Evolutionary conservation across 2,888 invertebrate species (phyloP).

Genomic region (Agrotis ipsilon): DNA sequence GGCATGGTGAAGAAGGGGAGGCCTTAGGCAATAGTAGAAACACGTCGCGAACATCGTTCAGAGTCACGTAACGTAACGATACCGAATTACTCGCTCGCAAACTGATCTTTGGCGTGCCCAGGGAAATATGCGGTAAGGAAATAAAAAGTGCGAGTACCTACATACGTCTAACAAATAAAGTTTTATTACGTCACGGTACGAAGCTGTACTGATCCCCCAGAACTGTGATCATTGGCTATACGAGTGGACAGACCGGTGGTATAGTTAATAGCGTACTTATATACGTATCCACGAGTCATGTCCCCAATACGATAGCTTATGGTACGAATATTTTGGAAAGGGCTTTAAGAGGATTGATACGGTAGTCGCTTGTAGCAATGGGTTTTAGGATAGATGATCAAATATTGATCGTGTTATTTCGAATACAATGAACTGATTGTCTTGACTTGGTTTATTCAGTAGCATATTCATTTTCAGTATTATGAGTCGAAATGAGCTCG

Average conservation of each 20-base stretch:
- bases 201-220: conserved; percentile 55
- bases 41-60: conserved; percentile 85
- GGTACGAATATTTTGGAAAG: conserved; percentile 54
- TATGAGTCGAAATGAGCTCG: too few relatives aligned
- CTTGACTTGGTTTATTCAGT: background rate
- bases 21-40: conserved; percentile 83
- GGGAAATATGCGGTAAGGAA: conserved; percentile 80
- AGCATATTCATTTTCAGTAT: background rate
- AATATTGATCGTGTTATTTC: background rate
- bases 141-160: conserved; percentile 70
- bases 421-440: conserved; percentile 7
- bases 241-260: conserved; percentile 45
- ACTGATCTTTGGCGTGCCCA: conserved; percentile 83
- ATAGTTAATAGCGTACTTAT: conserved; percentile 59
- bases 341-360: conserved; percentile 47
- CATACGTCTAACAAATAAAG: conserved; percentile 73
- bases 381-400: conserved; percentile 12
- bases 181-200: conserved; percentile 72
- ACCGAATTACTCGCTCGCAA: conserved; percentile 85
- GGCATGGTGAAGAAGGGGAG: conserved; percentile 80
- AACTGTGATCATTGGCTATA: conserved; percentile 51
- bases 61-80: conserved; percentile 86
- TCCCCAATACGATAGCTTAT: conserved; percentile 55
- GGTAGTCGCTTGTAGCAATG: conserved; percentile 26
- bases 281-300: conserved; percentile 43